Conservation (phyloP, 2,113 vertebrate species). For the Muscicapa adusta region DNA sequence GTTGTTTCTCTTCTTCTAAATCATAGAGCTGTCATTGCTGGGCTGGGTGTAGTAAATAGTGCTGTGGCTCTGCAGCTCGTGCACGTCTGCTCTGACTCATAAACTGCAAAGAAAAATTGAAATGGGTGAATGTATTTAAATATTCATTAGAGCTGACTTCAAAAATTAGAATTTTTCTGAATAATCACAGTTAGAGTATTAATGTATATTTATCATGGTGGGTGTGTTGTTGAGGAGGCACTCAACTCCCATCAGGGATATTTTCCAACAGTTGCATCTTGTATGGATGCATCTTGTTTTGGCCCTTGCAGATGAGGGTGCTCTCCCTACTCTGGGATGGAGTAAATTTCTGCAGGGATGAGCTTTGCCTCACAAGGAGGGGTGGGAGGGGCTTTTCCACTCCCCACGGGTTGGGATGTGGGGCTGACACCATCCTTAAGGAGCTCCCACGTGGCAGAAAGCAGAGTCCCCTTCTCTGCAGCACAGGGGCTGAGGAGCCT, state of each 20-base stretch:
- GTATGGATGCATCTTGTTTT: background rate
- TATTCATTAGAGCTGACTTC: background rate
- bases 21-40: background rate
- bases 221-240: background rate
- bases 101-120: background rate
- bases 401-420: background rate
- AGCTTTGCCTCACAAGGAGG: background rate
- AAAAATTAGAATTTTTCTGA: background rate
- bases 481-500: background rate
- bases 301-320: background rate
- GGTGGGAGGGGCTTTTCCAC: background rate
- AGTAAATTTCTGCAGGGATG: background rate
- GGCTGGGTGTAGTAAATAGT: background rate
- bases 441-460: background rate
- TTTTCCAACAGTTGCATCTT: background rate
- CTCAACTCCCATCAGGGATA: background rate
- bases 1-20: constrained; percentile 48
- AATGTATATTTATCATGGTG: background rate
- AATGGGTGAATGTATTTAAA: background rate
- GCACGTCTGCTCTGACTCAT: constrained; percentile 22
- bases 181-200: background rate
- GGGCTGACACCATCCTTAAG: background rate
- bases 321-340: background rate
- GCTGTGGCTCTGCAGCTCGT: background rate
- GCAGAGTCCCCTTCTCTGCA: background rate